Evolutionary conservation across 1,140 invertebrate species (phyloP).

Genomic region (Danaus plexippus): DNA sequence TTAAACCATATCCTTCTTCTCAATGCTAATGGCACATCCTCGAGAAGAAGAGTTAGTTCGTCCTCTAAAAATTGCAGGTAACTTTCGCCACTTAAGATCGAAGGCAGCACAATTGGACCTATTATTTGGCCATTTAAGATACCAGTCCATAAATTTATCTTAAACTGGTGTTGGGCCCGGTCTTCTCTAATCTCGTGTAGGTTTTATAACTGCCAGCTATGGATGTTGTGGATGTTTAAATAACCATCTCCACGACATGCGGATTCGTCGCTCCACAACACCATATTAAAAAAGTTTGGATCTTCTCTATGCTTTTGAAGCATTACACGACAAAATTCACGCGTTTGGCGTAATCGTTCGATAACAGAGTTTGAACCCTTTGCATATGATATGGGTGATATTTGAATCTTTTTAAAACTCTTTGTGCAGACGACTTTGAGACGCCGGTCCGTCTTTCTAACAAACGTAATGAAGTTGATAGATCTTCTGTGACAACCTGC

Average conservation of each 20-base stretch:
- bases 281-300: slow-evolving; percentile 34
- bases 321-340: slow-evolving; percentile 26
- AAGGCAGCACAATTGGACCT: slow-evolving; percentile 34
- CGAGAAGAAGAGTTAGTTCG: slow-evolving; percentile 33
- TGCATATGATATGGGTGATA: slow-evolving; percentile 14
- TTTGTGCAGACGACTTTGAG: slow-evolving; percentile 17
- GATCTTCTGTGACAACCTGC: no score
- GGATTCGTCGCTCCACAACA: slow-evolving; percentile 48
- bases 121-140: slow-evolving; percentile 36
- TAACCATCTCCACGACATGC: slow-evolving; percentile 34
- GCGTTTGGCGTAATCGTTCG: slow-evolving; percentile 10
- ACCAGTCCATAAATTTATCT: slow-evolving; percentile 2
- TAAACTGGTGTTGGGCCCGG: no score
- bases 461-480: slow-evolving; percentile 17
- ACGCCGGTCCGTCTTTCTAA: slow-evolving; percentile 20
- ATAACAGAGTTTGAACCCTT: slow-evolving; percentile 15
- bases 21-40: slow-evolving; percentile 31
- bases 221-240: slow-evolving; percentile 37
- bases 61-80: slow-evolving; percentile 37
- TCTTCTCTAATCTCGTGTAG: slow-evolving; percentile 9
- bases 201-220: slow-evolving; percentile 29
- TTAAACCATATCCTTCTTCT: slow-evolving; percentile 26
- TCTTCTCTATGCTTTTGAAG: slow-evolving; percentile 20
- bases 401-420: slow-evolving; percentile 21
- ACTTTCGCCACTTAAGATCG: slow-evolving; percentile 15